These are phyloP conservation scores for Colaptes auratus DNA, from an alignment of 2,113 vertebrate species.

Conservation along the genomic window DNA sequence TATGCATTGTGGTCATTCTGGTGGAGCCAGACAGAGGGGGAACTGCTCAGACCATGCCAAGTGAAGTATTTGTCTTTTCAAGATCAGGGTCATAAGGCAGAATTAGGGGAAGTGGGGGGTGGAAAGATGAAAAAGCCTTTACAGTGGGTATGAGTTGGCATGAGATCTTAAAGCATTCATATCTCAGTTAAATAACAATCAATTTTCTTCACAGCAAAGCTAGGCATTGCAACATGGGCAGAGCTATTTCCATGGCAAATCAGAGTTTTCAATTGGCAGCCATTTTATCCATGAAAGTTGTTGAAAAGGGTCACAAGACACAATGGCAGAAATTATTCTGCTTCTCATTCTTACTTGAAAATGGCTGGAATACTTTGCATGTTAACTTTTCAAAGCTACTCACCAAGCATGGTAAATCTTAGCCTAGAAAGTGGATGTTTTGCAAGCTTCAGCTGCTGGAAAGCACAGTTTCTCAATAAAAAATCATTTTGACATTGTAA, in stretches of 20 bases:
- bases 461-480: neutral
- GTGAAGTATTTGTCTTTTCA: neutral
- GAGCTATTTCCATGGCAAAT: neutral
- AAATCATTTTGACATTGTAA: neutral
- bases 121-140: neutral
- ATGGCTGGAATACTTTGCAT: neutral
- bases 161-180: neutral
- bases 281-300: neutral
- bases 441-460: neutral
- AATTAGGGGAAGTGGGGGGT: neutral
- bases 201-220: neutral
- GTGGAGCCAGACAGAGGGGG: neutral
- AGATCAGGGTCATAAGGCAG: neutral
- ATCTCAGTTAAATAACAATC: neutral
- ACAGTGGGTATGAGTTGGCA: neutral
- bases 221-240: neutral
- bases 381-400: neutral
- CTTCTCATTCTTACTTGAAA: neutral
- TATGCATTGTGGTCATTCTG: neutral
- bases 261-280: neutral
- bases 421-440: neutral
- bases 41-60: neutral
- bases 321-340: neutral
- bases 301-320: neutral
- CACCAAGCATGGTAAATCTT: neutral